A percentile compares a stretch with the other conserved stretches of the same genome.
Conservation (phyloP, 1,140 invertebrate genomes). For the Acyrthosiphon pisum region DNA sequence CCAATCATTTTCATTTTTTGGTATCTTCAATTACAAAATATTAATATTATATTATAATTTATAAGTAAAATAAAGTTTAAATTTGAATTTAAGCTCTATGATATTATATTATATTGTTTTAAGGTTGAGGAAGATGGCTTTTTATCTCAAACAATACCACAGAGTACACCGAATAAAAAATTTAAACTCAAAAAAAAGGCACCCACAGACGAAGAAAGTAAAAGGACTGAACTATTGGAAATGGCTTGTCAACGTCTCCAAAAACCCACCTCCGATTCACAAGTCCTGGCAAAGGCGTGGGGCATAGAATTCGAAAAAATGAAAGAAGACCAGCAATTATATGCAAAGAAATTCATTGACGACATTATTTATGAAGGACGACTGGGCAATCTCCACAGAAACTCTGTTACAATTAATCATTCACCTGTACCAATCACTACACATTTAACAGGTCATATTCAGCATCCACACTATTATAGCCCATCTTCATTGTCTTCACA, state of each 20-base stretch:
- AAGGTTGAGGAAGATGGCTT: no score
- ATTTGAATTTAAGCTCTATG: no score
- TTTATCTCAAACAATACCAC: no score
- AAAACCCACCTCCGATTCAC: neutral
- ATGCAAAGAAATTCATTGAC: slow-evolving; percentile 23
- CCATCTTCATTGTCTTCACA: slow-evolving; percentile 4
- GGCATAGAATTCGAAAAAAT: slow-evolving; percentile 1
- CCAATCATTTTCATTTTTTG: neutral
- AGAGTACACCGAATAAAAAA: neutral
- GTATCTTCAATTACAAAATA: neutral
- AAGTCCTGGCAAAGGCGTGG: neutral
- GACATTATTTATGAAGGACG: slow-evolving; percentile 27
- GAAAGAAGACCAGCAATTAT: neutral
- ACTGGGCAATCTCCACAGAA: neutral
- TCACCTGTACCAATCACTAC: neutral
- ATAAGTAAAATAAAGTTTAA: no score
- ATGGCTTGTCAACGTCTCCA: neutral
- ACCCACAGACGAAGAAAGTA: slow-evolving; percentile 12
- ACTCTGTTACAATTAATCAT: slow-evolving; percentile 3
- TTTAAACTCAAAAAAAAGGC: neutral
- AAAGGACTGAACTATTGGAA: neutral
- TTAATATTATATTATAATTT: no score
- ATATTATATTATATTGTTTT: no score
- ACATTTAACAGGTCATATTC: neutral
- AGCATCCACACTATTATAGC: neutral